These are phyloP conservation scores for Setophaga kirtlandii DNA, from an alignment of 2,113 vertebrate species.

Conservation along the genomic window DNA sequence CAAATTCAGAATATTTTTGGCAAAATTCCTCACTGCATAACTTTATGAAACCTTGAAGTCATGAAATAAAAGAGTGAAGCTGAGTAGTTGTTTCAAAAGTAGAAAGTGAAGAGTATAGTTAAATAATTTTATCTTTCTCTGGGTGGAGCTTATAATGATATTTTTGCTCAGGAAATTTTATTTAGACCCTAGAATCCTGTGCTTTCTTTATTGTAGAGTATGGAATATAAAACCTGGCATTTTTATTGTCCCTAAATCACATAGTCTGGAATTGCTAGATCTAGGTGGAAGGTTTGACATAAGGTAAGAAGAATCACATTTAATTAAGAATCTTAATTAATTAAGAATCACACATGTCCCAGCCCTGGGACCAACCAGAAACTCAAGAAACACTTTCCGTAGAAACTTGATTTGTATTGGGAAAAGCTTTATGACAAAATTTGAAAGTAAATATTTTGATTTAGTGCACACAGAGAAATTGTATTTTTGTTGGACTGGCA, in stretches of 20 bases:
- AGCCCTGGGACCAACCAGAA: neutral
- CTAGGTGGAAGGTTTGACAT: neutral
- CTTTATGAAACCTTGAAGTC: neutral
- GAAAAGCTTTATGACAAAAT: neutral
- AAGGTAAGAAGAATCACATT: neutral
- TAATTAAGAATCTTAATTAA: too few species aligned
- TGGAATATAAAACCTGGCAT: neutral
- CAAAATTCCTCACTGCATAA: neutral
- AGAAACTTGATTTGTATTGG: neutral
- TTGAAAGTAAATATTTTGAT: neutral
- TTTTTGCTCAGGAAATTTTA: neutral
- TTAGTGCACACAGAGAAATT: neutral
- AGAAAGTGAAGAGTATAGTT: neutral
- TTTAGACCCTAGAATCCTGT: neutral
- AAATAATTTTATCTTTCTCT: neutral
- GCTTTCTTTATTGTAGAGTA: neutral
- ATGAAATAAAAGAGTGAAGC: neutral
- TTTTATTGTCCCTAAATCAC: neutral
- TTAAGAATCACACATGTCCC: too few species aligned
- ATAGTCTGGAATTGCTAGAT: neutral
- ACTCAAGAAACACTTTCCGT: neutral
- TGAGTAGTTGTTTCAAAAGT: neutral
- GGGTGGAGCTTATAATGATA: neutral
- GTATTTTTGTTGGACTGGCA: neutral
- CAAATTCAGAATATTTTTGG: neutral